Base-by-base conservation (phyloP, 1,140 invertebrate species). In the Coelopa frigida region DNA sequence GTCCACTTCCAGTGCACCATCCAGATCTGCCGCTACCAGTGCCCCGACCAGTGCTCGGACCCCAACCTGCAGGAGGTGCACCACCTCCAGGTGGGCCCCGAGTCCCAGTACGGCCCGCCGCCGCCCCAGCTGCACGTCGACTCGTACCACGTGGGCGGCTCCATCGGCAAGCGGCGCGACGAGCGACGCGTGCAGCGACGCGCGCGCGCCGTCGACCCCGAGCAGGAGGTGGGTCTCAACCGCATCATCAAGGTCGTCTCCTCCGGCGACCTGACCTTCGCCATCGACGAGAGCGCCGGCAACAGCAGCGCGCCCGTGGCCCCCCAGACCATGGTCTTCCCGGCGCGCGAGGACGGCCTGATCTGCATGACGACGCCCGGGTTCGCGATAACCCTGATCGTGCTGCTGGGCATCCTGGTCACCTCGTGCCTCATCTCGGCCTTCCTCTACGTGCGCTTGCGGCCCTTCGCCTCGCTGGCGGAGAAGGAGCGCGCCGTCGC, bases 1-100 rank as follows among this genome's bases (percentile, higher is more conserved):
- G 90, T 95, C 0, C 91, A 94, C 63, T 94, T 95, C 76, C 90
- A 94, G 67, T 94, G 91, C 71, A 93, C 90, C 12, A 94, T 94
- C 52, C 91, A 95, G 65, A 93, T 94, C 54, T 94, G 91, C 57
- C 78, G 90, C 46, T 89, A 91, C 61, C 87, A 91, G 58, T 94
- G 90, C 59, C 90, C 91, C 0, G 89, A 92, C 55, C 91, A 92
- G 54, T 92, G 89, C 59, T 84, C 81, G 6, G 84, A 84, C 54
- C 66, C 68, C 18, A 70, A 70, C 58, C 42, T 59, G 48, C 56
- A 77, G 29, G 76, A 81, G 42, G 69, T 74, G 5, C 68, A 73
- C 23, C 70, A 76, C 26, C 54, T 68, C 7, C 70, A 76, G 55
- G 72, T 75, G 40, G 70, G 69, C 1, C 76, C 79, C 2, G 82